Base-by-base conservation (phyloP, 2,888 invertebrate genomes). In the Drosophila differens region DNA sequence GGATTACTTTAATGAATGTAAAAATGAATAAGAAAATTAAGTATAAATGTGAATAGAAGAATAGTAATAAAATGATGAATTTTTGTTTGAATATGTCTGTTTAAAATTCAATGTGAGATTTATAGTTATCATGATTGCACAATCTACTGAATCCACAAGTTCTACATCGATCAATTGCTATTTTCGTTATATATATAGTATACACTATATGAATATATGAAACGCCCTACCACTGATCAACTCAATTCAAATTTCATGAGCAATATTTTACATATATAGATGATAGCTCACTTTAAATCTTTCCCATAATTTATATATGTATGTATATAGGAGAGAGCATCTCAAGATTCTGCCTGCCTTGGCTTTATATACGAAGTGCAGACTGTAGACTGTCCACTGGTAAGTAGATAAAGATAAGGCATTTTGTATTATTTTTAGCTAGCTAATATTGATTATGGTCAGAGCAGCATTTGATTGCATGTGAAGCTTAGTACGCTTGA, bases 381-480 rank as follows among this genome's bases (percentile, higher is more conserved):
- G 37, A 19, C 55, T 57, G 55, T 49, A 32, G 51, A 39, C 33
- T 30, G 28, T 22, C 30, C 22, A 16, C 7, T n/a, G 32, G 39
- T 35, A 37, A 51, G 49, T 47, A 37, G 37, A 70, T 58, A 25
- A 37, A 51, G 58, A 59, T 65, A 76, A 39, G 39, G n/a, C 16
- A 19, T 33, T 30, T 58, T 37, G 60, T 33, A 67, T 70, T 84
- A 85, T 85, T 85, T 85, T 79, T 76, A 85, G 87, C 76, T 68
- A 51, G 70, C 70, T 76, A 74, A 76, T 83, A 74, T 76, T 85
- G 85, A 83, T 71, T 79, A 70, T 68, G 59, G 82, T 9, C 47
- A 4, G 47, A 9, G 47, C 25, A 47, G 12, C 28, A 51, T 47
- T 58, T 49, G 52, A 47, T 32, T 58, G 60, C 44, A 32, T 16